Conservation (phyloP, 2,113 vertebrate genomes). For the Ctenodactylus gundi region DNA sequence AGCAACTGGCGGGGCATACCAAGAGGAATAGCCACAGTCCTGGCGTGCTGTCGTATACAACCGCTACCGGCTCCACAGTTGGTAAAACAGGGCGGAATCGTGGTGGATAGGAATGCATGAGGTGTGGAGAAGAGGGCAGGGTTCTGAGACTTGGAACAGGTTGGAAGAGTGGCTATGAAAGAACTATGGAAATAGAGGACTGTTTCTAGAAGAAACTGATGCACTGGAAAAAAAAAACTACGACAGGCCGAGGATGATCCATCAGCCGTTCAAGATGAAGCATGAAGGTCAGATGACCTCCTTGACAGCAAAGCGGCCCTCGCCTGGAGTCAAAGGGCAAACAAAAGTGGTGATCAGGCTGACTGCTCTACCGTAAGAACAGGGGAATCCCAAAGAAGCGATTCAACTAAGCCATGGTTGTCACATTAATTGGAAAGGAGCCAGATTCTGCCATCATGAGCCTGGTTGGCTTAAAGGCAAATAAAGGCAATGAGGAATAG, state of each 20-base stretch:
- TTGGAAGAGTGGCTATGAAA: background rate
- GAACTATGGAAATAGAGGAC: background rate
- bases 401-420: background rate
- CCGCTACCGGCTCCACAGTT: background rate
- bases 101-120: background rate
- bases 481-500: rapidly evolving
- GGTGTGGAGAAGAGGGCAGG: background rate
- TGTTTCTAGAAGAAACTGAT: background rate
- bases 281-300: background rate
- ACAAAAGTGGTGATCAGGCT: background rate
- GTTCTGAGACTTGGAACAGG: background rate
- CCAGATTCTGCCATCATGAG: background rate
- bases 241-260: background rate
- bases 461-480: background rate
- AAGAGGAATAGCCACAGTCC: background rate
- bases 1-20: background rate
- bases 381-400: background rate
- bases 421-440: background rate
- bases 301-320: background rate
- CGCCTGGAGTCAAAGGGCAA: background rate
- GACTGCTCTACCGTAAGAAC: background rate
- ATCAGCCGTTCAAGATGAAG: background rate
- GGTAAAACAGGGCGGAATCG: background rate
- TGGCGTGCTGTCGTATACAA: background rate
- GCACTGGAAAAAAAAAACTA: background rate